A percentile compares a stretch with the other conserved stretches of the same genome.
Evolutionary conservation across 2,113 vertebrate species (phyloP).

Genomic region (Leiothrix lutea): DNA sequence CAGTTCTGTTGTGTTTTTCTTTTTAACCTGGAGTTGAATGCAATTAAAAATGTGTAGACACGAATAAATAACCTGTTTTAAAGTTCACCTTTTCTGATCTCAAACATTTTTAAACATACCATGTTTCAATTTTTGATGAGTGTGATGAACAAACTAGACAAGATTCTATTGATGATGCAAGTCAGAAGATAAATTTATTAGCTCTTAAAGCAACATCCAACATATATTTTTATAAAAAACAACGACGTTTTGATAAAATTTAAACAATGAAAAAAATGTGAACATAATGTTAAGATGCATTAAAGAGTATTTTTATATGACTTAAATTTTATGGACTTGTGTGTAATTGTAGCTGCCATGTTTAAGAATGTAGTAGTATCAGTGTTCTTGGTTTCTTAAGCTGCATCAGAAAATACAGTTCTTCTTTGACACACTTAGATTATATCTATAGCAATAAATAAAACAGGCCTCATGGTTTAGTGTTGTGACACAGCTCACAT

Average conservation of each 20-base stretch:
- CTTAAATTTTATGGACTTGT: not conserved
- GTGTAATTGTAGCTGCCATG: not conserved
- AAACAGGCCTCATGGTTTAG: not conserved
- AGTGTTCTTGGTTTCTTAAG: not conserved
- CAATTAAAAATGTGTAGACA: not conserved
- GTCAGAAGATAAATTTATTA: not conserved
- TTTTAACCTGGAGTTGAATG: not conserved
- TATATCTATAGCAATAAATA: not conserved
- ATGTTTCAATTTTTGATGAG: not conserved
- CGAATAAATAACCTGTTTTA: not conserved
- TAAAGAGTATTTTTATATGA: not conserved
- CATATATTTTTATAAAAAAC: not conserved
- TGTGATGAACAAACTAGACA: not conserved
- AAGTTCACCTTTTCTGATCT: not conserved
- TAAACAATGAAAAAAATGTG: not conserved
- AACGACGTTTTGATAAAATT: not conserved
- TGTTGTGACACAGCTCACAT: not conserved
- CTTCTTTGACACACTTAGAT: not conserved
- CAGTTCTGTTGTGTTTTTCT: not conserved
- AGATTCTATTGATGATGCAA: not conserved
- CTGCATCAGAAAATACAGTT: not conserved
- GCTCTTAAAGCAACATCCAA: not conserved
- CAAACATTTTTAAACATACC: not conserved
- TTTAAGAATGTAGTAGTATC: not conserved
- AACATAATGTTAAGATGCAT: not conserved